Percentiles rank a stretch among this genome's conserved stretches.
phyloP scores from a whole-genome alignment of 1,140 invertebrate species.

The Atta colombica region DNA sequence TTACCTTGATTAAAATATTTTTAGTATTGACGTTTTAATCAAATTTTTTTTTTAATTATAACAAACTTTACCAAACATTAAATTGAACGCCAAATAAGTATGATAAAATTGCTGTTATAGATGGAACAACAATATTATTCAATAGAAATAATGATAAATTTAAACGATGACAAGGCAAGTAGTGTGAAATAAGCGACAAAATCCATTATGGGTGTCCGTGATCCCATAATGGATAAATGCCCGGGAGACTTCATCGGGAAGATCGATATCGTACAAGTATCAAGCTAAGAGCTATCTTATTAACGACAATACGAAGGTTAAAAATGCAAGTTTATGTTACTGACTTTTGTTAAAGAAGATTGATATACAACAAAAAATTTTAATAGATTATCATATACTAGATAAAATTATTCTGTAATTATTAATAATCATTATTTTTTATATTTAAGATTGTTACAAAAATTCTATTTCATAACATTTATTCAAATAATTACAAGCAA shows the following conservation, averaged over 20 bases:
- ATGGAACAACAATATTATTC: background rate
- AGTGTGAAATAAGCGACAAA: constrained; percentile 14
- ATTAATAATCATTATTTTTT: background rate
- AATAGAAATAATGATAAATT: constrained; percentile 33
- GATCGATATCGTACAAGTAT: constrained; percentile 31
- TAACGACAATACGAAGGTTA: background rate
- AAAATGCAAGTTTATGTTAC: background rate
- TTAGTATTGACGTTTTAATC: background rate
- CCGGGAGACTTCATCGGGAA: constrained; percentile 35
- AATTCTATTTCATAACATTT: background rate
- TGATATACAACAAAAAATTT: constrained; percentile 3
- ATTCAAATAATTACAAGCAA: background rate
- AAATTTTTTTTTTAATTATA: background rate
- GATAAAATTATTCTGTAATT: constrained; percentile 1
- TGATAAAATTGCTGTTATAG: constrained; percentile 1
- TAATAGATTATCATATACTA: background rate
- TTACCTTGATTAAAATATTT: background rate
- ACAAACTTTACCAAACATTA: background rate
- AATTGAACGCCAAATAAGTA: background rate
- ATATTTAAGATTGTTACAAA: background rate
- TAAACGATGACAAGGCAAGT: constrained; percentile 2
- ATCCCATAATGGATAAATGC: constrained; percentile 49
- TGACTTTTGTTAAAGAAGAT: background rate
- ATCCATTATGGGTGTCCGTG: background rate
- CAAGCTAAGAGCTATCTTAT: constrained; percentile 41